A percentile compares a stretch with the other conserved stretches of the same genome.
These are phyloP conservation scores for Cromileptes altivelis DNA, from an alignment of 2,113 vertebrate genomes.

Conservation along the genomic window DNA sequence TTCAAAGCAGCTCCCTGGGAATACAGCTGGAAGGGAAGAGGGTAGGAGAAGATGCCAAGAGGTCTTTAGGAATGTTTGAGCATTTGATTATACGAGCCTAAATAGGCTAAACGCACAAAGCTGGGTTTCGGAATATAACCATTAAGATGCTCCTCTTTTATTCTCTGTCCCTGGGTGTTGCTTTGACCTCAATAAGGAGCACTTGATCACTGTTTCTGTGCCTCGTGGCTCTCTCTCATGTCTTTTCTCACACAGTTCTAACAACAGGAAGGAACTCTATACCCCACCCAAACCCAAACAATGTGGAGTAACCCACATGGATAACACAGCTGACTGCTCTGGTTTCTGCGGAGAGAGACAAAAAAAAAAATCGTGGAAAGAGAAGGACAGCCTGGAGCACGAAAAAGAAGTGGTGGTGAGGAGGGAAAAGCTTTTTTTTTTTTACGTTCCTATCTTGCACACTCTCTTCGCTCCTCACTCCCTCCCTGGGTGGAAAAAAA, in stretches of 20 bases:
- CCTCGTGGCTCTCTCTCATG: constrained; percentile 34
- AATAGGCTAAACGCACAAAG: constrained; percentile 33
- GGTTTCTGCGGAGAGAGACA: constrained; percentile 54
- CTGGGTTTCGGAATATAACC: constrained; percentile 25
- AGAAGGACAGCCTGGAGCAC: constrained; percentile 63
- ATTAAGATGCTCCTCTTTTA: constrained; percentile 33
- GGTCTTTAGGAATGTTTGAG: constrained; percentile 33
- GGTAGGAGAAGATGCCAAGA: background rate
- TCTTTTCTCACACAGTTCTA: constrained; percentile 39
- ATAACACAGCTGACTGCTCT: constrained; percentile 61
- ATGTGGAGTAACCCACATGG: constrained; percentile 64
- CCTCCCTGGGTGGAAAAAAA: constrained; percentile 60
- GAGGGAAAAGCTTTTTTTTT: constrained; percentile 35
- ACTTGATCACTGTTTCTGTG: constrained; percentile 62
- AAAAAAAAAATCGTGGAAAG: constrained; percentile 15
- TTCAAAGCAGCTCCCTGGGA: constrained; percentile 30
- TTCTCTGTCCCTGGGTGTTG: constrained; percentile 56
- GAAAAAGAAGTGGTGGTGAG: constrained; percentile 19
- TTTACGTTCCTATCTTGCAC: constrained; percentile 42
- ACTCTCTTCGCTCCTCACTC: constrained; percentile 41
- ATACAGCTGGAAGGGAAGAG: constrained; percentile 16
- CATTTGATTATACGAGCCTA: constrained; percentile 10
- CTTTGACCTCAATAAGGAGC: constrained; percentile 75
- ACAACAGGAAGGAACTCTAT: constrained; percentile 67
- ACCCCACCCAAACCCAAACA: constrained; percentile 55